Evolutionary conservation across 2,888 invertebrate genomes (phyloP).

Genomic region (Stratiomys singularior): DNA sequence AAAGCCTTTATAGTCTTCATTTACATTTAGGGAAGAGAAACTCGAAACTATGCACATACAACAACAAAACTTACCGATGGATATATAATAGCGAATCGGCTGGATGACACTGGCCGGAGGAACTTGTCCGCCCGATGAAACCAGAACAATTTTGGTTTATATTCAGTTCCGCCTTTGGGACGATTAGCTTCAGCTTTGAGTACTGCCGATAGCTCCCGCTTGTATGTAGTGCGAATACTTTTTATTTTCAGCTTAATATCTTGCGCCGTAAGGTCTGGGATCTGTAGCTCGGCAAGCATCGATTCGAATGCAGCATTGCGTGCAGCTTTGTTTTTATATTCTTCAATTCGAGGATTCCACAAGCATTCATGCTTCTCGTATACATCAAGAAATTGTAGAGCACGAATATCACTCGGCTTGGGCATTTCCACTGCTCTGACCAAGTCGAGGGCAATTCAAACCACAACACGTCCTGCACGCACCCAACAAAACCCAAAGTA

Average conservation of each 20-base stretch:
- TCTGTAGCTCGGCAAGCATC: conserved; percentile 59
- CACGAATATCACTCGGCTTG: conserved; percentile 58
- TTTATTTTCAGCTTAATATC: conserved; percentile 64
- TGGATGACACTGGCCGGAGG: conserved; percentile 57
- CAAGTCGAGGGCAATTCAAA: neutral
- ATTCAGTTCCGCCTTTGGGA: conserved; percentile 48
- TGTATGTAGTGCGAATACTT: conserved; percentile 63
- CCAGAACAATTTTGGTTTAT: conserved; percentile 61
- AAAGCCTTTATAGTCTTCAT: too few species aligned
- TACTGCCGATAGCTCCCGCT: conserved; percentile 60
- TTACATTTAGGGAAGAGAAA: too few species aligned
- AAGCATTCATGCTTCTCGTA: conserved; percentile 61
- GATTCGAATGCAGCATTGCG: conserved; percentile 59
- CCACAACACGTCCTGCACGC: too few species aligned
- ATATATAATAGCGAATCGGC: neutral
- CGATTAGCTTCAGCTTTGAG: conserved; percentile 54
- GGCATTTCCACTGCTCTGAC: conserved; percentile 54
- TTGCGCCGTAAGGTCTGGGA: conserved; percentile 57
- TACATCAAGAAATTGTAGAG: conserved; percentile 59
- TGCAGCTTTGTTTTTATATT: conserved; percentile 59
- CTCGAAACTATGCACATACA: too few species aligned
- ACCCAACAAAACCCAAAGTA: too few species aligned
- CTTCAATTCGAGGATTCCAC: conserved; percentile 59
- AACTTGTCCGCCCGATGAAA: conserved; percentile 59
- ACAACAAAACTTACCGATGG: conserved; percentile 23